A percentile compares a stretch with the other conserved stretches of the same genome.
phyloP scores from a whole-genome alignment of 2,888 invertebrate genomes.

The Caenorhabditis sp. region DNA sequence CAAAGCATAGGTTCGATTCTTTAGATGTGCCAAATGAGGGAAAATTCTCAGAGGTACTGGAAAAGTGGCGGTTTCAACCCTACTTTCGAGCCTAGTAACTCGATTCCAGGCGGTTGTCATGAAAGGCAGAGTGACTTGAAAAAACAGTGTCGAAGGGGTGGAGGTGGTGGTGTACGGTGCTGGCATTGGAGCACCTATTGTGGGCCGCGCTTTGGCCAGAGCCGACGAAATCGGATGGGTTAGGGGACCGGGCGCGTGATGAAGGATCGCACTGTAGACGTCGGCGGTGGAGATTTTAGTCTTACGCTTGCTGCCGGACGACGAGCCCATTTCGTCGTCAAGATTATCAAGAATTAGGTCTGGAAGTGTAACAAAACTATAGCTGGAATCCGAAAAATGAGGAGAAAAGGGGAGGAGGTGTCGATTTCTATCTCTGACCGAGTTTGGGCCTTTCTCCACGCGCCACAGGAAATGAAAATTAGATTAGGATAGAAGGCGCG shows the following conservation, averaged over 20 bases:
- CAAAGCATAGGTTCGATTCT: too few species aligned
- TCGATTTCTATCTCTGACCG: conserved; percentile 31
- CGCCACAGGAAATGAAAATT: conserved; percentile 63
- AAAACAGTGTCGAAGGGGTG: conserved; percentile 51
- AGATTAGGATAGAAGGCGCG: conserved; percentile 52
- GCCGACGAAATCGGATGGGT: conserved; percentile 67
- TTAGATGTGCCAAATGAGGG: too few species aligned
- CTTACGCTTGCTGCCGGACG: conserved; percentile 17
- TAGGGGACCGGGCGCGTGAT: conserved; percentile 74
- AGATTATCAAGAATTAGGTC: conserved; percentile 57
- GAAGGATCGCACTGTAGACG: conserved; percentile 73
- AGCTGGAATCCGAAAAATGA: background rate
- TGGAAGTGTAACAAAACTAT: conserved; percentile 14
- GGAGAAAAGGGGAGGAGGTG: background rate
- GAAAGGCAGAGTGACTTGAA: conserved; percentile 62
- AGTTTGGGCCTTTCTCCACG: conserved; percentile 37
- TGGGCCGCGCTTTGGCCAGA: conserved; percentile 53
- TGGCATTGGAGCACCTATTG: conserved; percentile 43
- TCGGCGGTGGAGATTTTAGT: conserved; percentile 72
- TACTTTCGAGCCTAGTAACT: conserved; percentile 50
- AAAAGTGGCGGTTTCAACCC: conserved; percentile 2
- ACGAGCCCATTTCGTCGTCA: conserved; percentile 48
- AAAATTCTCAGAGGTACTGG: too few species aligned
- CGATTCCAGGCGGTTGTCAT: conserved; percentile 60
- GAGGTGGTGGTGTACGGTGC: conserved; percentile 39